Evolutionary conservation across 2,888 invertebrate species (phyloP).

Genomic region (Meandrusa payeni): DNA sequence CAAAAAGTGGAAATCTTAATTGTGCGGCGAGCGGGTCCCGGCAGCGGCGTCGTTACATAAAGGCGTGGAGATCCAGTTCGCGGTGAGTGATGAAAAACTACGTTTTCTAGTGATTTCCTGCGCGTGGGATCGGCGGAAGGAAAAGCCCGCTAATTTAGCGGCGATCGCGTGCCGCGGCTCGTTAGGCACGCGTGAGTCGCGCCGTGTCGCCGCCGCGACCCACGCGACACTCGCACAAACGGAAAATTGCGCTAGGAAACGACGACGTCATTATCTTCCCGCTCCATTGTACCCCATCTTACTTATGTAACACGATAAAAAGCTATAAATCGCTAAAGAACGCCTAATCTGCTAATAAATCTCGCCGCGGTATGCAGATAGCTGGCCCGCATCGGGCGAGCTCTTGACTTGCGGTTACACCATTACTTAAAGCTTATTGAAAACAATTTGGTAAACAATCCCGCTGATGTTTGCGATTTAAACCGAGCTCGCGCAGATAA

Average conservation of each 20-base stretch:
- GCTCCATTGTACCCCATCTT: slow-evolving; percentile 54
- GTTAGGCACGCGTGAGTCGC: slow-evolving; percentile 47
- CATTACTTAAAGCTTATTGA: slow-evolving; percentile 73
- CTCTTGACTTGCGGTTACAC: slow-evolving; percentile 49
- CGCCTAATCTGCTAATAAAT: slow-evolving; percentile 63
- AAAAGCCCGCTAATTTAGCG: slow-evolving; percentile 70
- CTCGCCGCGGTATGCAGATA: slow-evolving; percentile 52
- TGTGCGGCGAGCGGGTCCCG: slow-evolving; percentile 68
- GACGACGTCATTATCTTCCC: slow-evolving; percentile 57
- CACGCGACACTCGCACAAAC: slow-evolving; percentile 40
- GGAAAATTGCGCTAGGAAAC: slow-evolving; percentile 49
- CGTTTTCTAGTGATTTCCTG: slow-evolving; percentile 76
- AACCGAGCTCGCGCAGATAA: slow-evolving; percentile 70
- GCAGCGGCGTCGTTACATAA: slow-evolving; percentile 70
- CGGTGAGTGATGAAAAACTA: slow-evolving; percentile 66
- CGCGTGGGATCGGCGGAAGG: slow-evolving; percentile 68
- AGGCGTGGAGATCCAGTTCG: slow-evolving; percentile 71
- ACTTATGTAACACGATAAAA: slow-evolving; percentile 67
- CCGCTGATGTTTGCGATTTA: slow-evolving; percentile 74
- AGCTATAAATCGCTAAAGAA: slow-evolving; percentile 65
- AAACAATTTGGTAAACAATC: slow-evolving; percentile 78
- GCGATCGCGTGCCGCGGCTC: slow-evolving; percentile 66
- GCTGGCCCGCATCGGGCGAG: slow-evolving; percentile 49
- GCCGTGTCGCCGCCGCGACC: slow-evolving; percentile 29
- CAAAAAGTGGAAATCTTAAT: slow-evolving; percentile 80